Conservation (phyloP, 2,113 vertebrate species). For the Rhinoderma darwinii region DNA sequence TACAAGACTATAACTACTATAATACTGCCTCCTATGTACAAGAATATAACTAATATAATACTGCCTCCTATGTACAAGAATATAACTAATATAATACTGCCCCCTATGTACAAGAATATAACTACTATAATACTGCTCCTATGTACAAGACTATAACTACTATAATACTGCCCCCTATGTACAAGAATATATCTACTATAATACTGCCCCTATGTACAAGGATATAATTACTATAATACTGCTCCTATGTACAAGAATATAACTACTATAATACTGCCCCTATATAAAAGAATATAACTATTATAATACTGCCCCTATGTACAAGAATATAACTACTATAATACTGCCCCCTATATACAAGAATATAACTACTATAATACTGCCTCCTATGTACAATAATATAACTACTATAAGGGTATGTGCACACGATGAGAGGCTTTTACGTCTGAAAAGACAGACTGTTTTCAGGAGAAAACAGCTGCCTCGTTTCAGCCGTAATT, state of each 20-base stretch:
- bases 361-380: conserved; percentile 11
- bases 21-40: not conserved
- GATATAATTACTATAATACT: not conserved
- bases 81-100: conserved; percentile 5
- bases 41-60: not conserved
- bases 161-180: not conserved
- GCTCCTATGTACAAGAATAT: not conserved
- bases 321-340: conserved; percentile 3
- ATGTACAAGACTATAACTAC: not conserved
- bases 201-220: conserved; percentile 2
- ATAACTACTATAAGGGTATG: not conserved
- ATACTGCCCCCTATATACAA: not conserved
- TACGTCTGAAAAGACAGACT: no score
- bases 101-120: not conserved
- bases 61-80: not conserved
- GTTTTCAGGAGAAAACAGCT: no score
- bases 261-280: not conserved
- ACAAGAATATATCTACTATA: not conserved
- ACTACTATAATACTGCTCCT: not conserved
- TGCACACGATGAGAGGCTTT: no score
- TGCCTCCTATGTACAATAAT: not conserved
- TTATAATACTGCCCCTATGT: not conserved
- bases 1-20: not conserved
- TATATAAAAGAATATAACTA: conserved; percentile 4
- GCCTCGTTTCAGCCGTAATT: no score